Base-by-base conservation (phyloP, 1,140 invertebrate genomes). In the Heliconius hermathena region DNA sequence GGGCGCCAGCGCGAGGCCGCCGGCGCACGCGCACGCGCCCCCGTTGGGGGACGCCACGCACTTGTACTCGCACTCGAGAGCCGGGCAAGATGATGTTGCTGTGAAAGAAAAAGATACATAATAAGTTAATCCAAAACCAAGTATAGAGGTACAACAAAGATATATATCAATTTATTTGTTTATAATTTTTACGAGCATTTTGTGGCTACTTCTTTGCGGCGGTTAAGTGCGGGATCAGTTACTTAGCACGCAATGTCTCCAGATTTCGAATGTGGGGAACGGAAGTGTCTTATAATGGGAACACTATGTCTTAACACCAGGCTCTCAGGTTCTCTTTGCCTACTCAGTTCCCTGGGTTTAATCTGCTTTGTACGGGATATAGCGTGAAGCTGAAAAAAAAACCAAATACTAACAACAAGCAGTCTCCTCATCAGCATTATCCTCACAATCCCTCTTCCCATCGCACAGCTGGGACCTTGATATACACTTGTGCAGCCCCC, bases 11-110 rank as follows among this genome's bases (percentile, higher is more conserved):
- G 96, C 96, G 89, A 95, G 96, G 3, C 98, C 98, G 38, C 96
- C 95, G 0, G 96, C 96, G 93, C 99, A 99, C 76, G 97, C 97
- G 90, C 99, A 99, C 36, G 96, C 95, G 57, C 99, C 99, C 66
- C 99, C 99, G 6, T 96, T 97, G 1, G 98, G 96, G 1, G 98
- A 99, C 13, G 98, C 96, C 83, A 97, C 97, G 93, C 99, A 99
- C 83, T 97, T 97, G 93, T 98, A 97, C 88, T 98, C 97, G 93
- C 99, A 99, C 70, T 96, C 96, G 41, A 99, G 93, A 1, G 96
- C 95, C 0, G 96, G 95, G 91, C 98, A 99, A 52, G 97, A 96
- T 52, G 95, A 96, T 6, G 96, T 97, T 4, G 97, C 98, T 98
- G 91, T 11, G 89, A 92, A 4, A 18, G 0, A 66, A 52, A 46